Conservation (phyloP, 2,113 vertebrate genomes). For the Prunella himalayana region DNA sequence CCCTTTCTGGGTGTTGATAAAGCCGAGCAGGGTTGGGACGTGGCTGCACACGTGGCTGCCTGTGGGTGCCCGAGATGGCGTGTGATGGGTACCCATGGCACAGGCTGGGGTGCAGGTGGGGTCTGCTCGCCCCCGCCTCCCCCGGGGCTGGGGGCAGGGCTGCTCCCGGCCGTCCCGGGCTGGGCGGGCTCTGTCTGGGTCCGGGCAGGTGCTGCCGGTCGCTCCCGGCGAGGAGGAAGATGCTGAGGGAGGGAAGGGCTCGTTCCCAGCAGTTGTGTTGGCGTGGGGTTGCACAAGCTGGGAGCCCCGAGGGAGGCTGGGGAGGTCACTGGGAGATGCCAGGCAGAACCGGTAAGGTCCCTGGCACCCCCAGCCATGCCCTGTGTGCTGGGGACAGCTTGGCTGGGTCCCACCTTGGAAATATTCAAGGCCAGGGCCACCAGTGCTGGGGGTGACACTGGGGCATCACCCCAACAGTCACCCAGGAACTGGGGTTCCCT, state of each 20-base stretch:
- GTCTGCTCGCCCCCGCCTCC: background rate
- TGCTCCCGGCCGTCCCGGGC: background rate
- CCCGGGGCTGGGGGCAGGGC: rapidly evolving
- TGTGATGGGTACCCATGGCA: background rate
- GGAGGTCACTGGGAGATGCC: background rate
- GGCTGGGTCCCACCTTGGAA: background rate
- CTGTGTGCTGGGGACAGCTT: background rate
- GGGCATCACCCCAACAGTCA: background rate
- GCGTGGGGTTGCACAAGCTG: background rate
- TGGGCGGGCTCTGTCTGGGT: background rate
- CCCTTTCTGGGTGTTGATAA: rapidly evolving
- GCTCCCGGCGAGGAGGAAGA: background rate
- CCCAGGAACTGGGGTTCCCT: background rate
- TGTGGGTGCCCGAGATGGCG: background rate
- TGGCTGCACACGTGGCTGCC: background rate
- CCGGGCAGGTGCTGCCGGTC: rapidly evolving
- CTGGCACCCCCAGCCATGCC: background rate
- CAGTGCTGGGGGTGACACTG: background rate
- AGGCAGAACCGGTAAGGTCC: background rate
- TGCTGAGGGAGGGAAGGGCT: background rate
- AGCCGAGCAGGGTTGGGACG: rapidly evolving
- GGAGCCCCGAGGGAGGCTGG: background rate
- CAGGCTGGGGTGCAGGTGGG: background rate
- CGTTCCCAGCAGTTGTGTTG: background rate
- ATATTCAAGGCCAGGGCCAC: background rate